These are phyloP conservation scores for Phoxinus dragarum DNA, from an alignment of 2,797 vertebrate genomes.

Conservation along the genomic window DNA sequence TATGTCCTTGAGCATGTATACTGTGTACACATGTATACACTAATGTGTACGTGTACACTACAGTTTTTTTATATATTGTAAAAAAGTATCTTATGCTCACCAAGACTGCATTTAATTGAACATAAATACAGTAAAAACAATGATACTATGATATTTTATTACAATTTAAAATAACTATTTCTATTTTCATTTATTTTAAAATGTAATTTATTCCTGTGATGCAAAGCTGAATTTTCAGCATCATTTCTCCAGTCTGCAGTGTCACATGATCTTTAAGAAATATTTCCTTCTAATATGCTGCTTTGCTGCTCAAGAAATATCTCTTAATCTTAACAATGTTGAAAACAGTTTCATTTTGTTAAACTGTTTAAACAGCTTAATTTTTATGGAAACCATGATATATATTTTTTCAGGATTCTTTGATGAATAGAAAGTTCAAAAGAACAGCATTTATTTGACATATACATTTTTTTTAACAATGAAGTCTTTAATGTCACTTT, in stretches of 20 bases:
- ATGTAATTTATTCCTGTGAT: not conserved
- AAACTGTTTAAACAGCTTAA: too few relatives aligned
- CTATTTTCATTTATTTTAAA: not conserved
- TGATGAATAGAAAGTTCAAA: not conserved
- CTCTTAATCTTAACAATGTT: not conserved
- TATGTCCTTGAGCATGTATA: not conserved
- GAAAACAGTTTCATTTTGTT: too few relatives aligned
- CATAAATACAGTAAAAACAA: not conserved
- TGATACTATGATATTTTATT: too few relatives aligned
- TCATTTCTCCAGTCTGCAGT: not conserved
- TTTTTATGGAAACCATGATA: not conserved
- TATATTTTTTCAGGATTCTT: not conserved
- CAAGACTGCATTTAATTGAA: not conserved
- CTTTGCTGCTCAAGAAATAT: not conserved
- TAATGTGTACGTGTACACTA: not conserved
- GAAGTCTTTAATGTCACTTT: not conserved
- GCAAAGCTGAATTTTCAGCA: not conserved
- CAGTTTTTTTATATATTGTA: not conserved
- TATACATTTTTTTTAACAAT: not conserved
- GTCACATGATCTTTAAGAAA: not conserved
- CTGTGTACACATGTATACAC: too few relatives aligned
- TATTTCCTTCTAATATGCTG: not conserved
- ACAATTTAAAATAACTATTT: not conserved
- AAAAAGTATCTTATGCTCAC: not conserved
- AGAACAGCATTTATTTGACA: not conserved